Conservation (phyloP, 2,888 invertebrate species). For the Drosophila neonasuta region DNA sequence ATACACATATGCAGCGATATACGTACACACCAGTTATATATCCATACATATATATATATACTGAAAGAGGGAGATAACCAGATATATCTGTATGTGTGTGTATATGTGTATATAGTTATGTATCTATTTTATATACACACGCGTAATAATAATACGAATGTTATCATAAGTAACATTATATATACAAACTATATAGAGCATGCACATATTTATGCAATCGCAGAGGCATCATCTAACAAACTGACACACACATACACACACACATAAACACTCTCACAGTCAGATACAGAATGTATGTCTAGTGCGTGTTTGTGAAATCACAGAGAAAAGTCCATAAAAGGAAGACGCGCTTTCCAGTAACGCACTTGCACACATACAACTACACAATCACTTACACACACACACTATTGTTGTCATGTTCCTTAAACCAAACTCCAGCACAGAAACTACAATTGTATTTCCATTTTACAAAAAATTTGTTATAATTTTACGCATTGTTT, state of each 20-base stretch:
- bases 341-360: conserved; percentile 11
- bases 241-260: conserved; percentile 1
- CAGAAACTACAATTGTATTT: conserved; percentile 59
- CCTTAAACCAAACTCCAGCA: conserved; percentile 44
- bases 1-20: conserved; percentile 10
- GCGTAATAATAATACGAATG: conserved; percentile 14
- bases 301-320: neutral
- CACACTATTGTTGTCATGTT: conserved; percentile 55
- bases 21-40: conserved; percentile 15
- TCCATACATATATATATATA: conserved; percentile 25
- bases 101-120: conserved; percentile 22
- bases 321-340: neutral
- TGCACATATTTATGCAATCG: conserved; percentile 10
- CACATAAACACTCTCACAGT: neutral
- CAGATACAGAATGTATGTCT: conserved; percentile 4
- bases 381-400: conserved; percentile 20
- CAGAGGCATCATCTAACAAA: conserved; percentile 12
- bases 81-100: conserved; percentile 25
- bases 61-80: neutral
- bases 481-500: conserved; percentile 69
- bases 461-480: conserved; percentile 63
- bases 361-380: conserved; percentile 16
- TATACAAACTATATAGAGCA: conserved; percentile 18
- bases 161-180: conserved; percentile 25
- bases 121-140: conserved; percentile 25